A percentile compares a stretch with the other conserved stretches of the same genome.
Conservation (phyloP, 2,888 invertebrate genomes). For the Heliconius sara region DNA sequence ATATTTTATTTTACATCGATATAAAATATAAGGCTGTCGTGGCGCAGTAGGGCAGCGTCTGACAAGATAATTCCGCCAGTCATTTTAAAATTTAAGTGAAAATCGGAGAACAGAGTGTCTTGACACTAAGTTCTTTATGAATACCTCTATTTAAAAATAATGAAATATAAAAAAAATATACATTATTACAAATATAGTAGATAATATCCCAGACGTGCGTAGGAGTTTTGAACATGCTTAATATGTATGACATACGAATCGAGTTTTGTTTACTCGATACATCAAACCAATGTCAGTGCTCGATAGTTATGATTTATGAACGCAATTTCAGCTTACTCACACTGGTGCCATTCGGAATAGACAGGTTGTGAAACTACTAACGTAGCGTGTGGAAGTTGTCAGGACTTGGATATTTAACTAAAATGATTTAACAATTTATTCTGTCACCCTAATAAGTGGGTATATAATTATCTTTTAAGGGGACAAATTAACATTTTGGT, state of each 20-base stretch:
- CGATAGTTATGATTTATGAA: slow-evolving; percentile 47
- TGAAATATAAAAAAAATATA: not conserved
- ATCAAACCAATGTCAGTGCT: slow-evolving; percentile 49
- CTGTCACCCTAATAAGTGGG: not conserved
- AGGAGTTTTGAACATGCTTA: slow-evolving; percentile 37
- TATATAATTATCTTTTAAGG: not conserved
- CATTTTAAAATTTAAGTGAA: too few species aligned
- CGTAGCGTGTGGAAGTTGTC: not conserved
- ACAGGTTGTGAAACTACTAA: slow-evolving; percentile 24
- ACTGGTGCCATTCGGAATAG: slow-evolving; percentile 21
- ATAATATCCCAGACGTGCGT: slow-evolving; percentile 47
- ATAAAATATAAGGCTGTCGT: too few species aligned
- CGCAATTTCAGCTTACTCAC: slow-evolving; percentile 14
- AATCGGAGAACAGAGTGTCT: too few species aligned
- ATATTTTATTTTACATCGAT: too few species aligned
- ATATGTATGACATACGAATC: slow-evolving; percentile 44
- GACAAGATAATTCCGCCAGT: too few species aligned
- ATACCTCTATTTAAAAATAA: not conserved
- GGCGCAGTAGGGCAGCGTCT: too few species aligned
- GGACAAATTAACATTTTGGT: not conserved
- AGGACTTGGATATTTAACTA: not conserved
- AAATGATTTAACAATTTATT: slow-evolving; percentile 8
- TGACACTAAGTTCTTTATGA: too few species aligned
- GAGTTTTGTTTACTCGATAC: slow-evolving; percentile 46
- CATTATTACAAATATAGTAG: slow-evolving; percentile 34